Conservation (phyloP, 1,140 invertebrate species). For the Neotoxoptera formosana region DNA sequence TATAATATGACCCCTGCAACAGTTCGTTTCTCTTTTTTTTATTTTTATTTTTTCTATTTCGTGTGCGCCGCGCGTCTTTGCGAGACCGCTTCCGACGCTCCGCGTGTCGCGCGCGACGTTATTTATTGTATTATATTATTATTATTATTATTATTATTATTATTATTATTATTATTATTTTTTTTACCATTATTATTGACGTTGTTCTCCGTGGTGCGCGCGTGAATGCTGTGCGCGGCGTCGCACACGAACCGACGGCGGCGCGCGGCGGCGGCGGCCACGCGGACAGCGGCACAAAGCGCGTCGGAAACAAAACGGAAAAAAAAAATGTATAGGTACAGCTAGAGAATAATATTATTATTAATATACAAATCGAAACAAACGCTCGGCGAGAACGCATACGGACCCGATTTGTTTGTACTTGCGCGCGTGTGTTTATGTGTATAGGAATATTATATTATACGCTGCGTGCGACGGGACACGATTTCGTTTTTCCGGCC, state of each 20-base stretch:
- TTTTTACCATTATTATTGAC: conserved; percentile 1
- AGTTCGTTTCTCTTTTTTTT: conserved; percentile 11
- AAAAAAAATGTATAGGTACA: not conserved
- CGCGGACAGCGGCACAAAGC: not conserved
- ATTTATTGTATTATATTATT: not conserved
- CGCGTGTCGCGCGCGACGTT: conserved; percentile 7
- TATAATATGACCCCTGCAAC: not conserved
- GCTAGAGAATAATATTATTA: not conserved
- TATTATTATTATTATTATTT: not conserved
- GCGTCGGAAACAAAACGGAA: not conserved
- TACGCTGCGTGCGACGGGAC: not conserved
- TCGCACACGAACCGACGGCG: not conserved
- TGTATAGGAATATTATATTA: not conserved
- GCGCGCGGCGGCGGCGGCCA: not conserved
- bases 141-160: not conserved
- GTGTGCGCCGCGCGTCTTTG: not conserved
- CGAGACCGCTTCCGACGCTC: not conserved
- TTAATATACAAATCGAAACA: conserved; percentile 17
- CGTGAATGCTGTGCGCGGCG: not conserved
- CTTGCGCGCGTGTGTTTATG: not conserved
- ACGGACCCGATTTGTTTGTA: not conserved
- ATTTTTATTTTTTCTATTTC: not conserved
- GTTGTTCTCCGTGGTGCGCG: not conserved
- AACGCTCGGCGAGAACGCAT: not conserved
- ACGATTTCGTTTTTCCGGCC: not conserved